Evolutionary conservation across 1,140 invertebrate genomes (phyloP), one percentile per base, ranked within the genome.

Genomic region (Cyclina sinensis): DNA sequence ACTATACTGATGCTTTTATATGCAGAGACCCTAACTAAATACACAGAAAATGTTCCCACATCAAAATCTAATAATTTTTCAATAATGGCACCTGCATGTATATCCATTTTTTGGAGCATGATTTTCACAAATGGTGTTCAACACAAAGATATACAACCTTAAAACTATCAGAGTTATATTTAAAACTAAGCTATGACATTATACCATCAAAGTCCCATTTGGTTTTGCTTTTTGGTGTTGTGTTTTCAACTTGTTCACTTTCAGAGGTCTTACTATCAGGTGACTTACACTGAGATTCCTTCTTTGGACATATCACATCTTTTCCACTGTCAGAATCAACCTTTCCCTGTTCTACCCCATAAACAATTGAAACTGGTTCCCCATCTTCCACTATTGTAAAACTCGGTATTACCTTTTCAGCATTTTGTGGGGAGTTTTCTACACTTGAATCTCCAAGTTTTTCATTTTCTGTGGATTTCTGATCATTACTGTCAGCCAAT

Each of bases 201-300:
- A 51, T 51, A 9, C 78, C 78, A 80, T 80, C 78, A 65, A 81
- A 81, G 7, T 81, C 79, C 79, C 79, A 81, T 46, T 81, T 81
- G 16, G 54, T 37, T 62, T 37, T 43, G 3, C 35, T 46, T 57
- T 80, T 62, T 1, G 30, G 32, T 12, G 5, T n/a, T 7, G 5
- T 21, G 24, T 62, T 46, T 43, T 62, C 54, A 4, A 32, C 35
- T 27, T 24, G 54, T 27, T 62, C 79, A 65, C 14, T 78, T 51
- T 9, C 39, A 48, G 73, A 76, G n/a, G 27, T 30, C 3, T 27
- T 3, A 48, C 2, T 2, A 46, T n/a, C 73, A 3, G 73, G 9
- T 24, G 24, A 7, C 7, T 70, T n/a, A 1, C 37, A 2, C 21
- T 35, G 65, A 70, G 65, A 70, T 70, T 70, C 65, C 9, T 70